A percentile compares a stretch with the other conserved stretches of the same genome.
Evolutionary conservation across 37 sponge, comb jelly and placozoan species (phyloP).

Genomic region (Halichondria panicea): DNA sequence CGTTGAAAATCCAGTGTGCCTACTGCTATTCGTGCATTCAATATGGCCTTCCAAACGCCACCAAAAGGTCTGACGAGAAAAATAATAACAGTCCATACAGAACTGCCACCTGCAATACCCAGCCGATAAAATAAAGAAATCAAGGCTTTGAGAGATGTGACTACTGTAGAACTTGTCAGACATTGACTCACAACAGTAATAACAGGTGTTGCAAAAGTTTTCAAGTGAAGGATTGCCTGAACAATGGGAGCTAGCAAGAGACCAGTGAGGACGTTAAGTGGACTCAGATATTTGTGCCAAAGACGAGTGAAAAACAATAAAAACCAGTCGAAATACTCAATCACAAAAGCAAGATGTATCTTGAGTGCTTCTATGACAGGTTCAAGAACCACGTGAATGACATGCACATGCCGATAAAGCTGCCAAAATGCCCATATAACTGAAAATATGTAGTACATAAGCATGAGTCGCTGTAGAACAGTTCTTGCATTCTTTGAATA

Average conservation of each 20-base stretch:
- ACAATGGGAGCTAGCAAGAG: slow-evolving; percentile 27
- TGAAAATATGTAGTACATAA: slow-evolving; percentile 65
- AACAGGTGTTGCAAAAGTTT: slow-evolving; percentile 5
- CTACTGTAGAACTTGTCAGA: background rate
- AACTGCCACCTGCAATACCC: background rate
- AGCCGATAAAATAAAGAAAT: background rate
- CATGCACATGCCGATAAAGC: slow-evolving; percentile 76
- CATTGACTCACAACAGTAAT: slow-evolving; percentile 3
- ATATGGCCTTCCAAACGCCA: slow-evolving; percentile 18
- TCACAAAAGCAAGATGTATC: slow-evolving; percentile 33
- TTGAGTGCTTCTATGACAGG: slow-evolving; percentile 55
- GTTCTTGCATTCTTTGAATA: slow-evolving; percentile 59
- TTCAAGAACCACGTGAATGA: slow-evolving; percentile 61
- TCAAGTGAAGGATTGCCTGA: slow-evolving; percentile 5
- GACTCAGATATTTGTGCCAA: slow-evolving; percentile 60
- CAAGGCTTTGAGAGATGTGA: slow-evolving; percentile 1
- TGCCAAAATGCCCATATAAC: slow-evolving; percentile 91
- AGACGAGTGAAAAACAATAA: slow-evolving; percentile 49
- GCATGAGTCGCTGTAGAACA: slow-evolving; percentile 43
- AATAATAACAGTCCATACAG: background rate
- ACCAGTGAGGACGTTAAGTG: slow-evolving; percentile 50
- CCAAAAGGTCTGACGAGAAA: slow-evolving; percentile 19
- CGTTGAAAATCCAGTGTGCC: slow-evolving; percentile 48
- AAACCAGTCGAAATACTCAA: slow-evolving; percentile 35
- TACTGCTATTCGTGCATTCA: slow-evolving; percentile 54